Conservation (phyloP, 2,113 vertebrate species). For the Erythrolamprus reginae region DNA sequence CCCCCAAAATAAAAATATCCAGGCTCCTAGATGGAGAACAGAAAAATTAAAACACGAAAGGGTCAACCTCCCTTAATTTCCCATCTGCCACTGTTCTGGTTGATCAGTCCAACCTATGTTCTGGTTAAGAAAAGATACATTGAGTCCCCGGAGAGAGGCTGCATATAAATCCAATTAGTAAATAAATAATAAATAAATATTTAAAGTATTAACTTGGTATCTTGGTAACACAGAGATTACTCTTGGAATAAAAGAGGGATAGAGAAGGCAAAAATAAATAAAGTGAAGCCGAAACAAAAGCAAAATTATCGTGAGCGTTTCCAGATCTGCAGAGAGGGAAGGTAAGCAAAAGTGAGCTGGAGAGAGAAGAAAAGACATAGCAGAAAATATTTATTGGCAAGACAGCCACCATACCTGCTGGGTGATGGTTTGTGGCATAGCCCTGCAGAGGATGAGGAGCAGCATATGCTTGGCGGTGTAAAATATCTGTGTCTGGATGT, state of each 20-base stretch:
- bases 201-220: background rate
- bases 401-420: constrained; percentile 73
- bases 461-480: constrained; percentile 89
- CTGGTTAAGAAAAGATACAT: background rate
- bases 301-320: background rate
- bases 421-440: constrained; percentile 96
- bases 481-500: constrained; percentile 90
- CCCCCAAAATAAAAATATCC: no score
- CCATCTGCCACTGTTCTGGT: background rate
- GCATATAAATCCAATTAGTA: no score
- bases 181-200: no score
- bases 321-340: background rate
- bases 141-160: no score
- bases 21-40: background rate
- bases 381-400: background rate
- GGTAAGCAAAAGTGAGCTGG: background rate
- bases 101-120: background rate
- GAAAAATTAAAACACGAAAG: background rate
- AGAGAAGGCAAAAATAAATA: background rate
- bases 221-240: background rate
- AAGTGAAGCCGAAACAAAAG: background rate
- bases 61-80: background rate
- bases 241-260: background rate
- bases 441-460: constrained; percentile 93
- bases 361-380: background rate